Percentiles rank a stretch among this genome's conserved stretches.
phyloP scores from a whole-genome alignment of 2,113 vertebrate genomes.

The Oreochromis tanganicae region DNA sequence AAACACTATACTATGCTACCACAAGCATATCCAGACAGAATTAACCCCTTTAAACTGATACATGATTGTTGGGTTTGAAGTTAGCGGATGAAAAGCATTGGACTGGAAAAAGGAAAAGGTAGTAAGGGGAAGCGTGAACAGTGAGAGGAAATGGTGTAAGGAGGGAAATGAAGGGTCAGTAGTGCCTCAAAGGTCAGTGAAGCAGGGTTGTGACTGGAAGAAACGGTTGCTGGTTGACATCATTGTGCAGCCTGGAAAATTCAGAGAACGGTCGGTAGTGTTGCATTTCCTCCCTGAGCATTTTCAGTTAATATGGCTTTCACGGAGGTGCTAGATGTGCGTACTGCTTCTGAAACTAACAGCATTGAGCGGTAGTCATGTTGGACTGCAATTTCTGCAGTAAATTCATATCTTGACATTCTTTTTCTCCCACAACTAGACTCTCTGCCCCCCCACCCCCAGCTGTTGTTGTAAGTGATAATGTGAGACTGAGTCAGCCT shows the following conservation, averaged over 20 bases:
- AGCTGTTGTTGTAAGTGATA: background rate
- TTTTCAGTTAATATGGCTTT: background rate
- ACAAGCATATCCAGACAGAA: background rate
- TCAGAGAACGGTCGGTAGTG: background rate
- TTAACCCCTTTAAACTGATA: background rate
- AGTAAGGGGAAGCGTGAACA: background rate
- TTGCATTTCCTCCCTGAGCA: background rate
- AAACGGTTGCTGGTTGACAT: background rate
- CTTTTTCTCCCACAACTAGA: background rate
- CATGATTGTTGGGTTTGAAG: background rate
- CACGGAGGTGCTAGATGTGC: accelerated
- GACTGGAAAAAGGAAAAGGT: background rate
- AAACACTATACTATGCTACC: too few relatives aligned
- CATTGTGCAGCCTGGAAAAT: background rate
- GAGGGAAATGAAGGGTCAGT: background rate
- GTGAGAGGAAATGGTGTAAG: background rate
- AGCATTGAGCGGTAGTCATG: background rate
- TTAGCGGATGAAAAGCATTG: background rate
- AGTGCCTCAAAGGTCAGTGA: background rate
- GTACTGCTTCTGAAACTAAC: background rate
- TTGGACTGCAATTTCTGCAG: background rate
- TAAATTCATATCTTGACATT: background rate
- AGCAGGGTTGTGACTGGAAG: background rate
- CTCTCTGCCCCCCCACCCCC: accelerated
- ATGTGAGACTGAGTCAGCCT: background rate